Evolutionary conservation across 2,113 vertebrate genomes (phyloP).

Genomic region (Hydrolagus affinis): DNA sequence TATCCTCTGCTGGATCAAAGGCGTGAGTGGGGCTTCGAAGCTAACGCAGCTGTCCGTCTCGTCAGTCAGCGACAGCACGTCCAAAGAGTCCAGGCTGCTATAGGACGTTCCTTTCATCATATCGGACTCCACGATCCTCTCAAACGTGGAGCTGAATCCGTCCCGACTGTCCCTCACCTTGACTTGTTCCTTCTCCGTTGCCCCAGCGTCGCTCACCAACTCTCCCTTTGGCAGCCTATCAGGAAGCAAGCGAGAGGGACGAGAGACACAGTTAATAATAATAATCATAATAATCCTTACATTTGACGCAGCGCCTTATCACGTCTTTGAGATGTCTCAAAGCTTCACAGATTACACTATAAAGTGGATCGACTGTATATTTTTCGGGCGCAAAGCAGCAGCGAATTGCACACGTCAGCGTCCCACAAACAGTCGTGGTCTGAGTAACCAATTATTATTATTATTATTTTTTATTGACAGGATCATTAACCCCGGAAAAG

Average conservation of each 20-base stretch:
- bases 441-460: no score
- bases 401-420: no score
- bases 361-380: no score
- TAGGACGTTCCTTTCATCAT: conserved; percentile 86
- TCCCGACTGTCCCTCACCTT: conserved; percentile 74
- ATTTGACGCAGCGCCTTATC: no score
- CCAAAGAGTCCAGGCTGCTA: conserved; percentile 89
- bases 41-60: conserved; percentile 96
- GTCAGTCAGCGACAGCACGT: conserved; percentile 84
- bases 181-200: conserved; percentile 57
- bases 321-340: no score
- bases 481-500: no score
- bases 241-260: not conserved
- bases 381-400: no score
- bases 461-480: no score
- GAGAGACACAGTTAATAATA: no score
- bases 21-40: conserved; percentile 86
- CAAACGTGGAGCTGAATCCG: conserved; percentile 89
- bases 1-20: conserved; percentile 86
- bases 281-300: no score
- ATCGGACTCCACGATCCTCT: conserved; percentile 91
- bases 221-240: conserved; percentile 49
- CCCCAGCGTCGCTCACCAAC: conserved; percentile 42
- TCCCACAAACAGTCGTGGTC: no score
- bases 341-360: no score